A percentile compares a stretch with the other conserved stretches of the same genome.
phyloP scores from a whole-genome alignment of 64 coral and sea anemone species.

The Stichodactyla helianthus region DNA sequence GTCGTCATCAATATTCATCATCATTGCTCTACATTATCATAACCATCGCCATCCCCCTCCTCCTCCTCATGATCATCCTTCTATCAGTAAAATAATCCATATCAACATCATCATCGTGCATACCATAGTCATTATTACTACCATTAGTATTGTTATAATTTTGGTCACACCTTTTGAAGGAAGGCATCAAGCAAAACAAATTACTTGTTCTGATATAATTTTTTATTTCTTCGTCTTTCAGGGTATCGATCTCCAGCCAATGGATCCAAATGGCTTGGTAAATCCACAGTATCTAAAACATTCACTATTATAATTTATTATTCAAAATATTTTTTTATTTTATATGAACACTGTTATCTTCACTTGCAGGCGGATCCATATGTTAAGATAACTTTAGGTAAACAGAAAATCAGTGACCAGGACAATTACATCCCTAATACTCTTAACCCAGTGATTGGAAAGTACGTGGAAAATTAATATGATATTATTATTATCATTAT shows the following conservation, averaged over 20 bases:
- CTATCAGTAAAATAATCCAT: too few relatives aligned
- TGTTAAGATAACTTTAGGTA: constrained; percentile 35
- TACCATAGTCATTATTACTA: too few relatives aligned
- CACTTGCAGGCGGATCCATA: constrained; percentile 50
- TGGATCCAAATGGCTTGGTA: constrained; percentile 89
- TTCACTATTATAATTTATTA: neutral
- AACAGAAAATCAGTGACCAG: constrained; percentile 44
- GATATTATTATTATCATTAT: too few relatives aligned
- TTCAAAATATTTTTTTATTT: neutral
- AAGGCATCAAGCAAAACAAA: too few relatives aligned
- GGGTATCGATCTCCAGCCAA: constrained; percentile 85
- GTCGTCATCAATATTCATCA: too few relatives aligned
- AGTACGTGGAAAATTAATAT: constrained; percentile 16
- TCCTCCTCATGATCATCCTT: too few relatives aligned
- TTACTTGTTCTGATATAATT: too few relatives aligned
- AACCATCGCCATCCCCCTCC: too few relatives aligned
- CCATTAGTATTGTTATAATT: too few relatives aligned
- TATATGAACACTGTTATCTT: neutral
- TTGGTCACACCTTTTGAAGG: too few relatives aligned
- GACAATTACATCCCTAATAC: constrained; percentile 66
- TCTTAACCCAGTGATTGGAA: constrained; percentile 53
- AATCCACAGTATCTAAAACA: neutral
- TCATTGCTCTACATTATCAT: too few relatives aligned
- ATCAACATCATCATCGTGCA: too few relatives aligned
- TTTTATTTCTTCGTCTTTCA: neutral